phyloP scores from a whole-genome alignment of 2,888 invertebrate species.

The Pseudoips prasinana region DNA sequence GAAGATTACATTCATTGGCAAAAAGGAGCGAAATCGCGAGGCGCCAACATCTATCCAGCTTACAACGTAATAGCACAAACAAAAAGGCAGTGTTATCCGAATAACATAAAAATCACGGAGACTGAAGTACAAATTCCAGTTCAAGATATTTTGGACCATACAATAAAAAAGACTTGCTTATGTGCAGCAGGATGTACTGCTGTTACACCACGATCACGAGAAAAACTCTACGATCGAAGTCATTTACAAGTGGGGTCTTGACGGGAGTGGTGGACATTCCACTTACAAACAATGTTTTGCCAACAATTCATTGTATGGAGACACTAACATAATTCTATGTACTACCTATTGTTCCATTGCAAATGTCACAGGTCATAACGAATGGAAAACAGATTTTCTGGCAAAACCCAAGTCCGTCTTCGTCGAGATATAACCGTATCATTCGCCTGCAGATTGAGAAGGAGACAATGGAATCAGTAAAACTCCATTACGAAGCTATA shows the following conservation, averaged over 20 bases:
- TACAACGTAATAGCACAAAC: conserved; percentile 4
- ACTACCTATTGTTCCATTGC: conserved; percentile 2
- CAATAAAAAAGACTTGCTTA: not conserved
- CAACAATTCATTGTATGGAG: conserved; percentile 1
- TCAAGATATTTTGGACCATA: conserved; percentile 3
- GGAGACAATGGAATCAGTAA: conserved; percentile 4
- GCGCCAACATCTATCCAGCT: conserved; percentile 10
- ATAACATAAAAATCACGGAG: conserved; percentile 4
- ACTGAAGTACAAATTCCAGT: conserved; percentile 2
- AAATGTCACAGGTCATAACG: not conserved
- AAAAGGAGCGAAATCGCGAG: conserved; percentile 11
- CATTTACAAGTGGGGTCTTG: conserved; percentile 7
- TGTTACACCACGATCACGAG: too few species aligned
- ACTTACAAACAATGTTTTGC: conserved; percentile 9
- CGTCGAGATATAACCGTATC: not conserved
- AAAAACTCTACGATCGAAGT: too few species aligned
- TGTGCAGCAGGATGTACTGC: too few species aligned
- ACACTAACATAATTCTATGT: conserved; percentile 4
- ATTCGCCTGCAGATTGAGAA: conserved; percentile 4
- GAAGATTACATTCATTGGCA: conserved; percentile 7
- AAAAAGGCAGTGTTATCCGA: conserved; percentile 3
- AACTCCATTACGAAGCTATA: conserved; percentile 2
- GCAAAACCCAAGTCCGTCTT: conserved; percentile 4
- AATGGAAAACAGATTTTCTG: conserved; percentile 1
- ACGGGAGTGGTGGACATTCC: conserved; percentile 8